Percentiles rank a stretch among this genome's conserved stretches.
These are phyloP conservation scores for Corythoichthys haematopterus DNA, from an alignment of 2,113 vertebrate species.

Conservation along the genomic window DNA sequence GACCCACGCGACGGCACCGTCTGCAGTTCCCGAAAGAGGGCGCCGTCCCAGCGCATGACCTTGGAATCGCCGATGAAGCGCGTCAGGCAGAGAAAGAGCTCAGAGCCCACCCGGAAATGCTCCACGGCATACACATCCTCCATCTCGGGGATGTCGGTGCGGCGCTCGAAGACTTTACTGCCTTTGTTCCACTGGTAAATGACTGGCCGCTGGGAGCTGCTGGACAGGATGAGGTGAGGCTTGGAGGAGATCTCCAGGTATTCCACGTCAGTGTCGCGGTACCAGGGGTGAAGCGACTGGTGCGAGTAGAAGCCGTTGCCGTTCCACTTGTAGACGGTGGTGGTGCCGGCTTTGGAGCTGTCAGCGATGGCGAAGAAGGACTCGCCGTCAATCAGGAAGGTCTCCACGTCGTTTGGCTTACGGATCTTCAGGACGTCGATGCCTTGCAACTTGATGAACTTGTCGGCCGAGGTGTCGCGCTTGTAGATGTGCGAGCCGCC, in stretches of 20 bases:
- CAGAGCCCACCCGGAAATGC: slow-evolving; percentile 87
- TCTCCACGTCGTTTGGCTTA: slow-evolving; percentile 97
- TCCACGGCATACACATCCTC: slow-evolving; percentile 97
- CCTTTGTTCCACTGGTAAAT: slow-evolving; percentile 96
- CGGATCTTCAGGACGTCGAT: slow-evolving; percentile 96
- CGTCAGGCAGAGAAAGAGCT: slow-evolving; percentile 94
- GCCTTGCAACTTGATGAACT: slow-evolving; percentile 99
- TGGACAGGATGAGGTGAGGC: slow-evolving; percentile 92
- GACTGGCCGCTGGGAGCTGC: slow-evolving; percentile 94
- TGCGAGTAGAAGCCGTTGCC: slow-evolving; percentile 98
- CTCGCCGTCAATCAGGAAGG: slow-evolving; percentile 88
- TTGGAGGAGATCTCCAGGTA: slow-evolving; percentile 92
- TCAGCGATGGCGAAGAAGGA: slow-evolving; percentile 93
- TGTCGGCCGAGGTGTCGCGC: slow-evolving; percentile 89
- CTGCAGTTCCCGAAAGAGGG: slow-evolving; percentile 90
- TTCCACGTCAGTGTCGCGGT: slow-evolving; percentile 96
- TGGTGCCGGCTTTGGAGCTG: slow-evolving; percentile 97
- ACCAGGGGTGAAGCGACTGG: slow-evolving; percentile 95
- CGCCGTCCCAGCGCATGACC: slow-evolving; percentile 96
- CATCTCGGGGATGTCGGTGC: slow-evolving; percentile 96
- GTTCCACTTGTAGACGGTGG: slow-evolving; percentile 98
- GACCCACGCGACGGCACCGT: slow-evolving; percentile 95
- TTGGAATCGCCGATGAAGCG: slow-evolving; percentile 99
- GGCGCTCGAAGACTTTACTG: slow-evolving; percentile 84
- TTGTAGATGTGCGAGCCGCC: slow-evolving; percentile 98